phyloP scores from a whole-genome alignment of 2,888 invertebrate species.

The Dromius quadrimaculatus region DNA sequence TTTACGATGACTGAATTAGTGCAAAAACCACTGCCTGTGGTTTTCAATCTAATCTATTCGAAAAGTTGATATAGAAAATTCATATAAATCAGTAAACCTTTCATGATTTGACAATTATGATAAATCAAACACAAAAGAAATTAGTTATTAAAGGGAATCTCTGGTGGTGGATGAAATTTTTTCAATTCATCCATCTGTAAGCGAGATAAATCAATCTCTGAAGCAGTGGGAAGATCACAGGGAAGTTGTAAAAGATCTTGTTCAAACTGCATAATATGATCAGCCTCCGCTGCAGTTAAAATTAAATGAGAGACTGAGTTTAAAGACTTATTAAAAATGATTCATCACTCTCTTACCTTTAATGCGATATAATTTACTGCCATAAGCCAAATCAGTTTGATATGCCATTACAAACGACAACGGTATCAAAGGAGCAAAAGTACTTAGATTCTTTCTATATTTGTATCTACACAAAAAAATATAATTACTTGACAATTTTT shows the following conservation, averaged over 20 bases:
- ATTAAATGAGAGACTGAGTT: background rate
- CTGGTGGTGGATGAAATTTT: conserved; percentile 58
- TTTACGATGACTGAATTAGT: background rate
- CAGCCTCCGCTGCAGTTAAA: conserved; percentile 75
- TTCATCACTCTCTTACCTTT: conserved; percentile 70
- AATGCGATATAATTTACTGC: conserved; percentile 81
- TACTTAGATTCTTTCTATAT: conserved; percentile 71
- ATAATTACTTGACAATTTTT: conserved; percentile 54
- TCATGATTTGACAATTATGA: background rate
- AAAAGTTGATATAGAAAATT: background rate
- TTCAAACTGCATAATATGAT: conserved; percentile 83
- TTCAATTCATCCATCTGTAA: conserved; percentile 60
- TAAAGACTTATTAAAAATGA: conserved; percentile 28
- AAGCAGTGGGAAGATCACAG: conserved; percentile 80
- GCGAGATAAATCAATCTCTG: conserved; percentile 63
- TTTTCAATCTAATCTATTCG: background rate
- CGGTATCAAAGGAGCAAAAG: conserved; percentile 77
- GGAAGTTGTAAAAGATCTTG: conserved; percentile 77
- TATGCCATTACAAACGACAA: conserved; percentile 79
- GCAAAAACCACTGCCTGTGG: background rate
- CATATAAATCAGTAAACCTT: background rate
- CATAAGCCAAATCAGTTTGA: conserved; percentile 82
- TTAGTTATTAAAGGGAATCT: conserved; percentile 36
- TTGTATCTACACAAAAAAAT: conserved; percentile 71
- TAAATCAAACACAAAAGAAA: background rate